Evolutionary conservation across 64 coral and sea anemone genomes (phyloP), one percentile per base, ranked within the genome.

Genomic region (Montipora capricornis): DNA sequence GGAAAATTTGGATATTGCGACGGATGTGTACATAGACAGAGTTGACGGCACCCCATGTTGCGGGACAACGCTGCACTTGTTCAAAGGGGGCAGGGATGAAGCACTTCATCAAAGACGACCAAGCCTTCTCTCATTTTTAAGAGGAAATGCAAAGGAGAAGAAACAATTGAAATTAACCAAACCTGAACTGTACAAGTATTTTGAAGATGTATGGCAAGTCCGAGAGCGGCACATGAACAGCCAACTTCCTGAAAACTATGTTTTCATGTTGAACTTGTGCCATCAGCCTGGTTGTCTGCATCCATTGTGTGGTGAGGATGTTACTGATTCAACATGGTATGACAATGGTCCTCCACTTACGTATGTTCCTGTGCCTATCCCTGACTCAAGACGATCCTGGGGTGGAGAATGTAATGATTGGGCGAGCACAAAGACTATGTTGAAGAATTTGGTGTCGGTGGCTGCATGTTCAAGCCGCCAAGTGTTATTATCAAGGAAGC

Each of bases 211-310:
- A n/a, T n/a, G n/a, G n/a, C n/a, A n/a, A n/a, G n/a, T n/a, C 52
- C 52, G 52, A 55, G 52, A 80, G 2, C 75, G 71, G 53, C 82
- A 93, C 75, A 83, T 93, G 66, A 80, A 82, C 37, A 78, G 49
- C 22, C 48, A 88, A 47, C 83, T 93, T 44, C 91, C 91, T 68
- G 82, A 77, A 75, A 80, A 93, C 49, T 93, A 93, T 80, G 58
- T 93, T 57, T 93, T 93, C 79, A 83, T 93, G 79, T 57, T 93
- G 62, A 91, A 83, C 73, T 73, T 94, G 49, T 94, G 92, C 62
- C 80, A 89, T 5, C 66, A 94, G 44, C 68, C 19, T 19, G 92
- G 70, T 82, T 94, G 92, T 75, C 47, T 62, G 44, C 85, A 94
- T 58, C 92, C 77, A 49, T 70, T 90, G 44, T 95, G 88, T 87